Base-by-base conservation (phyloP, 1,140 invertebrate species). In the Drosophila sucinea region DNA sequence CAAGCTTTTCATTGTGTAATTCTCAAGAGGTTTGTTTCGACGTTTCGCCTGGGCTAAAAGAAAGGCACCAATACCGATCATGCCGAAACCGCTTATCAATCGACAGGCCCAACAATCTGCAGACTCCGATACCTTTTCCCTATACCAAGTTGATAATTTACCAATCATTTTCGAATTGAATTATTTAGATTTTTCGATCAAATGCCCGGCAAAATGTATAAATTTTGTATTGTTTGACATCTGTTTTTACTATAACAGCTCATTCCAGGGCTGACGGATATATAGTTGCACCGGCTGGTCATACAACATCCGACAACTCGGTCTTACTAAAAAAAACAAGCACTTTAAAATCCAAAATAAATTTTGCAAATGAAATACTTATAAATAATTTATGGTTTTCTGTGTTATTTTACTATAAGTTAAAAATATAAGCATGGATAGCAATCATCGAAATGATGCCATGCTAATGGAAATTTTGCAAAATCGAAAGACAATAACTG, bases 401-500 rank as follows among this genome's bases (percentile, higher is more conserved):
- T 17, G 17, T 17, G 17, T 17, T 17, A 17, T 17, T 17, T 17
- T 17, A 17, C 17, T 17, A 17, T 17, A 17, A 38, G 2, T 38
- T 11, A 11, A 51, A 51, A 10, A 5, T 2, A 27, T 51, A 40
- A 79, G 65, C 8, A 81, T 87, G 79, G 79, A 87, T 0, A 72
- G 62, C 29, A 73, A 67, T 27, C 67, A 79, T 63, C 74, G 85
- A 7, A 76, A 61, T 44, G 91, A 92, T 76, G 78, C 76, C n/a
- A 91, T 92, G 57, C 70, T 92, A 7, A 82, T 90, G 79, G 85
- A 91, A 67, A 82, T 91, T 35, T 73, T 91, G 10, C 61, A 82
- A 41, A 72, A 95, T 65, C 94, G 95, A 32, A 94, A 94, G 78
- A 94, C 94, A 3, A 92, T 95, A 25, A 92, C 93, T 4, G 94